Evolutionary conservation across 2,888 invertebrate genomes (phyloP), one percentile per base, ranked within the genome.

Genomic region (Lepidochrysops patricia): DNA sequence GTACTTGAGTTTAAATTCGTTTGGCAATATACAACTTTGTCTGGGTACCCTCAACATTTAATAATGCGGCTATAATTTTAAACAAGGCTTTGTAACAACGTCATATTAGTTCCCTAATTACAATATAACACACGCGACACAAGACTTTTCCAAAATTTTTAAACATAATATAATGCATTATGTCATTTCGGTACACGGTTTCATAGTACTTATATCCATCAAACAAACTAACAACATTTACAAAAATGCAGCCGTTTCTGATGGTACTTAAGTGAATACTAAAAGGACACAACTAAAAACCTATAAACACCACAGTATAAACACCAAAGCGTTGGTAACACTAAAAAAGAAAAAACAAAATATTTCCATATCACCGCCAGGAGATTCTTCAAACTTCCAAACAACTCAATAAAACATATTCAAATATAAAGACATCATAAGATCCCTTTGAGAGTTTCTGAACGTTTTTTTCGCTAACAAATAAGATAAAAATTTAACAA

Each of bases 401-500:
- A 54, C 19, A 29, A 32, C 54, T 54, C 54, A 54, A 54, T 54
- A 54, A 54, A 52, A 12, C 29, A 32, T 54, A 54, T 54, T 54
- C 7, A 54, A 54, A 54, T 54, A 54, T 54, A 54, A 52, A 52
- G 27, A 29, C 54, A 54, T 54, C 29, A 54, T 15, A 54, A 29
- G 15, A 54, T 29, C 29, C 54, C 54, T 32, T 29, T 29, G 54
- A 32, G 54, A 54, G 27, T 52, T 43, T 29, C 52, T 29, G 6
- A 27, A 13, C 27, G 52, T 27, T 52, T 52, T 52, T 57, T 50
- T 52, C 27, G 58, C 37, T 26, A 12, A 4, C 25, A 13, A 35
- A 62, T 58, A 37, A 61, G 58, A 65, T 62, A 66, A 57, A 63
- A 64, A 63, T 68, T 64, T 68, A 62, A 64, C 66, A 63, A 70